A percentile compares a stretch with the other conserved stretches of the same genome.
These are phyloP conservation scores for Luperina nickerlii DNA, from an alignment of 2,888 invertebrate genomes.

Conservation along the genomic window DNA sequence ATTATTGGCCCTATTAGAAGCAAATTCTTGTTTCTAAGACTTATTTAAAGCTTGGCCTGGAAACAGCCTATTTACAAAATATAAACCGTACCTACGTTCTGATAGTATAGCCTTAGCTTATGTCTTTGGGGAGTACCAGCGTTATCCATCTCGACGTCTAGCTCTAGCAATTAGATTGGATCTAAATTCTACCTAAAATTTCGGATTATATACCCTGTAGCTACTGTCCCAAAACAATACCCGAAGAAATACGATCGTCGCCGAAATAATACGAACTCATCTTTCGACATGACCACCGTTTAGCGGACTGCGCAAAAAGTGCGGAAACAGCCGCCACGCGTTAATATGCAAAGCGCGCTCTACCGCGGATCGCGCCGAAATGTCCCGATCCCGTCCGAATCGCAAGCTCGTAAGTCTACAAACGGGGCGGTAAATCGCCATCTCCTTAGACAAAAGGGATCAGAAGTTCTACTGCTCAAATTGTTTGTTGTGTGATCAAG, in stretches of 20 bases:
- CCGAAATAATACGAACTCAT: constrained; percentile 43
- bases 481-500: background rate
- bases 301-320: constrained; percentile 54
- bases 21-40: background rate
- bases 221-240: constrained; percentile 32
- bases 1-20: background rate
- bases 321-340: constrained; percentile 36
- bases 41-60: background rate
- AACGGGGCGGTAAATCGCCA: constrained; percentile 51
- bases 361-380: constrained; percentile 31
- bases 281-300: constrained; percentile 52
- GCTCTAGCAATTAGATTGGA: constrained; percentile 33
- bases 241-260: constrained; percentile 25
- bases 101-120: background rate
- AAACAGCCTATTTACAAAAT: constrained; percentile 9
- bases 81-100: background rate
- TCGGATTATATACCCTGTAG: constrained; percentile 1
- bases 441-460: background rate
- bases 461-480: constrained; percentile 25
- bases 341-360: constrained; percentile 61
- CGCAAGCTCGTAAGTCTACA: constrained; percentile 49
- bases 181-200: constrained; percentile 33
- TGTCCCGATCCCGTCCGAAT: constrained; percentile 40
- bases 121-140: constrained; percentile 2
- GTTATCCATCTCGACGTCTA: constrained; percentile 45